phyloP scores from a whole-genome alignment of 2,113 vertebrate species.

The Neotoma lepida region DNA sequence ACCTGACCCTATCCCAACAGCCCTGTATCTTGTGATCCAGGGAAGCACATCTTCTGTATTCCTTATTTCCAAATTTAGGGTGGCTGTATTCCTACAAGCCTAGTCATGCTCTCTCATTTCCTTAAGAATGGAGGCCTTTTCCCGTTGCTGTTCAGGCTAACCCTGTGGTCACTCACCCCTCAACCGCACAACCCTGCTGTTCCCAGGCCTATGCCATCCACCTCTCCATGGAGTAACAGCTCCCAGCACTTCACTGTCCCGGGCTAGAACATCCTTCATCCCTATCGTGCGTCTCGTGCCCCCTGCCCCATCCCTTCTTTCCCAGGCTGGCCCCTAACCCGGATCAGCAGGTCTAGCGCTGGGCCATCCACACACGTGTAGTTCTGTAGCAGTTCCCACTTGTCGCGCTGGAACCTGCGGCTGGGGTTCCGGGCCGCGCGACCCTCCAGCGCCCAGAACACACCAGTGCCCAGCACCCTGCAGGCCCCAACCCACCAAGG shows the following conservation, averaged over 20 bases:
- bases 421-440: constrained; percentile 73
- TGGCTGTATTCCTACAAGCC: too few relatives aligned
- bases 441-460: constrained; percentile 91
- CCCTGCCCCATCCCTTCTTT: not conserved
- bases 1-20: rapidly evolving
- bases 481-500: constrained; percentile 1
- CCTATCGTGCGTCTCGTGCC: rapidly evolving
- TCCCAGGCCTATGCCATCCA: not conserved
- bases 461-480: constrained; percentile 85
- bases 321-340: constrained; percentile 84
- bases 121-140: not conserved
- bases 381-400: constrained; percentile 82
- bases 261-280: not conserved
- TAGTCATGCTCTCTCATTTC: not conserved
- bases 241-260: not conserved
- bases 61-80: not conserved
- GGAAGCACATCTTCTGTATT: not conserved
- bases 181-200: rapidly evolving
- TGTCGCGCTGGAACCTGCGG: constrained; percentile 71
- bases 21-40: not conserved
- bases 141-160: not conserved
- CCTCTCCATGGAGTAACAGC: not conserved
- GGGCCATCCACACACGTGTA: constrained; percentile 86
- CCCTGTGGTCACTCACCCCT: rapidly evolving
- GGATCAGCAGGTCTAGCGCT: constrained; percentile 83